Percentiles rank a stretch among this genome's conserved stretches.
These are phyloP conservation scores for Larimichthys crocea DNA, from an alignment of 2,113 vertebrate genomes.

Conservation along the genomic window DNA sequence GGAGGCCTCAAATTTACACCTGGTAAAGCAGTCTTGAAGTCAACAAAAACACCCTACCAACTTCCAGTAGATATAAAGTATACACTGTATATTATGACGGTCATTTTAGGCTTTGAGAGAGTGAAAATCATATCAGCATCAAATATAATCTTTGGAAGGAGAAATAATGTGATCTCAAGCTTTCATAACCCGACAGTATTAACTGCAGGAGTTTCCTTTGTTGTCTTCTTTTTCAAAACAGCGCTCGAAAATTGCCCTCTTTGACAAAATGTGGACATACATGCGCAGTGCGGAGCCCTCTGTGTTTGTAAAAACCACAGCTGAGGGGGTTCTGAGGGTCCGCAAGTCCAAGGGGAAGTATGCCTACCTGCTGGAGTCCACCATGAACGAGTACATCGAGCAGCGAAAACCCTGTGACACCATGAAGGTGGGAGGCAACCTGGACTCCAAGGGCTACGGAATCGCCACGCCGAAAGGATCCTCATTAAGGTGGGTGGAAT, in stretches of 20 bases:
- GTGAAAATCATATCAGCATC: neutral
- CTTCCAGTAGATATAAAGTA: neutral
- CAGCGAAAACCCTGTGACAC: constrained; percentile 99
- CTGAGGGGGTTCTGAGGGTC: constrained; percentile 96
- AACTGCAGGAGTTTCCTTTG: neutral
- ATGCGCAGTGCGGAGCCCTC: constrained; percentile 99
- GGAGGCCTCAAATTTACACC: neutral
- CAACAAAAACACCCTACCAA: neutral
- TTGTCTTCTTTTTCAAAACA: constrained; percentile 76
- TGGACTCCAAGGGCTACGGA: constrained; percentile 99
- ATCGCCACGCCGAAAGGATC: constrained; percentile 99
- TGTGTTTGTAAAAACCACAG: constrained; percentile 99
- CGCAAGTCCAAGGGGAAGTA: constrained; percentile 99
- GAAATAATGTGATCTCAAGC: neutral
- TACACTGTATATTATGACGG: neutral
- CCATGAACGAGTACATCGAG: constrained; percentile 99
- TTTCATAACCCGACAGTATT: neutral
- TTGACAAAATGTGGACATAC: constrained; percentile 99
- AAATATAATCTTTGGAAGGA: neutral
- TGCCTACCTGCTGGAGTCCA: constrained; percentile 98
- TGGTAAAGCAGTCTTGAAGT: neutral
- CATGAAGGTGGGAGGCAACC: constrained; percentile 99
- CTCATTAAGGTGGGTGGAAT: constrained; percentile 99
- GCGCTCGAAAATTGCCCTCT: constrained; percentile 99
- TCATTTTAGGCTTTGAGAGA: neutral